Evolutionary conservation across 2,113 vertebrate species (phyloP).

Genomic region (Riparia riparia): DNA sequence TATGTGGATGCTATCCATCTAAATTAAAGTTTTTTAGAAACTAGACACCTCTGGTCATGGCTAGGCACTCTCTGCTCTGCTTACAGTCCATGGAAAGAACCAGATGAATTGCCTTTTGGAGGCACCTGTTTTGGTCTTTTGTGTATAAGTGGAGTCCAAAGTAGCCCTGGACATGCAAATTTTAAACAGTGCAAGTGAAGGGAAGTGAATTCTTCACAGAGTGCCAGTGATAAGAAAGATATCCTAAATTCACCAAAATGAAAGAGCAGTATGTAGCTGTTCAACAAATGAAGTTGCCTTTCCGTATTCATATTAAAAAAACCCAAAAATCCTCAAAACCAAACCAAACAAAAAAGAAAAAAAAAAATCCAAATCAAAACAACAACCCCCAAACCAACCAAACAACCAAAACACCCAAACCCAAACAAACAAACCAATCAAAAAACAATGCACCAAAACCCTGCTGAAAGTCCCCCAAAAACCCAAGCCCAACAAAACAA

Average conservation of each 20-base stretch:
- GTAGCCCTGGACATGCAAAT: background rate
- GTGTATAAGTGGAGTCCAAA: background rate
- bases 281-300: background rate
- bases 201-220: fast-evolving
- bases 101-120: background rate
- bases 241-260: background rate
- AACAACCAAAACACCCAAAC: background rate
- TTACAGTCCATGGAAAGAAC: background rate
- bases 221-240: background rate
- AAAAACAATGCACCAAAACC: background rate
- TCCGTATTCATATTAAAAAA: background rate
- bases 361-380: too few species aligned
- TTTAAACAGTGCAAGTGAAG: background rate
- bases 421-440: background rate
- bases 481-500: background rate
- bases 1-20: background rate
- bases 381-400: too few species aligned
- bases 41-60: background rate
- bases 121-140: background rate
- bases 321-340: background rate
- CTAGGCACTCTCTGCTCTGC: background rate
- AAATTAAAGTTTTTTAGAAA: background rate
- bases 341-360: background rate
- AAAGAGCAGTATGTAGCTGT: background rate
- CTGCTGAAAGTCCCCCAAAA: background rate